Percentiles rank a stretch among this genome's conserved stretches.
Conservation (phyloP, 2,113 vertebrate species). For the Gavialis gangeticus region DNA sequence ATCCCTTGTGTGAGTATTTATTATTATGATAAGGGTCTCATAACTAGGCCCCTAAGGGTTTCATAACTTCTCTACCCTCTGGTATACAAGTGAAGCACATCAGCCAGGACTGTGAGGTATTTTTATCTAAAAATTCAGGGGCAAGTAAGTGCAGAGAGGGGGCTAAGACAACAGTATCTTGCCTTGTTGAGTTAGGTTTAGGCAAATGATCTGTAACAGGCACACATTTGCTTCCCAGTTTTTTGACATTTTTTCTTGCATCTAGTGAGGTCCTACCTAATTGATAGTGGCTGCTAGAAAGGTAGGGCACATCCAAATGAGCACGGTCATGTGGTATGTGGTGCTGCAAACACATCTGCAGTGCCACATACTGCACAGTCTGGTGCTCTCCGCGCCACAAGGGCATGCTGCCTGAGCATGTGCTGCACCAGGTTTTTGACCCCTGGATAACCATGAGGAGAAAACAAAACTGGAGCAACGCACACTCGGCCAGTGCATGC, state of each 20-base stretch:
- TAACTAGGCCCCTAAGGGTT: background rate
- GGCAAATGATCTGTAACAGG: background rate
- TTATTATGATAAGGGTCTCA: background rate
- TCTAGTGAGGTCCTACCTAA: background rate
- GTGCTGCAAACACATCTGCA: too few species aligned
- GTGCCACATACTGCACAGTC: too few species aligned
- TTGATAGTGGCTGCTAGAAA: background rate
- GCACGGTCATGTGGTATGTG: too few species aligned
- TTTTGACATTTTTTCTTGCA: background rate
- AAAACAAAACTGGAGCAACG: too few species aligned
- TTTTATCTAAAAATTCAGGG: background rate
- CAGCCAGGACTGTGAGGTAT: background rate
- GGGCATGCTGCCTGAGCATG: too few species aligned
- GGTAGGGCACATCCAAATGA: background rate
- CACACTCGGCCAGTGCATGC: too few species aligned
- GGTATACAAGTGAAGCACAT: background rate
- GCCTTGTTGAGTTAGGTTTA: background rate
- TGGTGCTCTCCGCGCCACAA: too few species aligned
- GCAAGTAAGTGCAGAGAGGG: background rate
- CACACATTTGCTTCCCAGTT: background rate
- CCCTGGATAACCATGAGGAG: too few species aligned
- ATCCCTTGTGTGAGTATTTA: background rate
- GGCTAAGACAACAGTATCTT: background rate
- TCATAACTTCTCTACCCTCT: background rate
- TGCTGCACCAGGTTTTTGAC: too few species aligned